These are phyloP conservation scores for Melolontha melolontha DNA, from an alignment of 2,888 invertebrate species.

Conservation along the genomic window DNA sequence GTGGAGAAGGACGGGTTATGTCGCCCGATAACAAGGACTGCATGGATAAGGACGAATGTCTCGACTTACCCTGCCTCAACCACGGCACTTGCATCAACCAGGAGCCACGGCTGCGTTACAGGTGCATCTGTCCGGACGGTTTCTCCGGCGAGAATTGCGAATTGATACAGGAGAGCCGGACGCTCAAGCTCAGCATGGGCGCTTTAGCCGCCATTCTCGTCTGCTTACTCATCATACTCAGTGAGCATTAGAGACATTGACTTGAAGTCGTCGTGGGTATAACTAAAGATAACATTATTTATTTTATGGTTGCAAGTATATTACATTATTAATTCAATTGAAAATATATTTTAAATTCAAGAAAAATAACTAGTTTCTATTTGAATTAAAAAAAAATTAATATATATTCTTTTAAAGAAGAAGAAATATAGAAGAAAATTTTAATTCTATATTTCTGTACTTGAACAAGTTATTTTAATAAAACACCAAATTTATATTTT, in stretches of 20 bases:
- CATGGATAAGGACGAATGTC: conserved; percentile 95
- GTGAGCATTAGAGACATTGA: conserved; percentile 76
- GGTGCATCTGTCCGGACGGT: conserved; percentile 92
- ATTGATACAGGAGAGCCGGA: conserved; percentile 93
- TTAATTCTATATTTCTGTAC: too few relatives aligned
- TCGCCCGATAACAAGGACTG: conserved; percentile 93
- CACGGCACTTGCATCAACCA: conserved; percentile 94
- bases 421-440: too few relatives aligned
- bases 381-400: too few relatives aligned
- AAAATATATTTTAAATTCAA: too few relatives aligned
- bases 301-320: too few relatives aligned
- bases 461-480: too few relatives aligned
- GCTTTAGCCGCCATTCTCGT: conserved; percentile 97
- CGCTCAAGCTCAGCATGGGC: conserved; percentile 95
- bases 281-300: too few relatives aligned
- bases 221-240: conserved; percentile 95
- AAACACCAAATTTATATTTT: too few relatives aligned
- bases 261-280: too few relatives aligned
- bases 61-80: conserved; percentile 93
- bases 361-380: too few relatives aligned
- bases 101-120: conserved; percentile 86
- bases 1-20: conserved; percentile 92
- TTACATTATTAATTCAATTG: too few relatives aligned
- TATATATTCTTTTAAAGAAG: too few relatives aligned
- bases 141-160: conserved; percentile 96